A percentile compares a stretch with the other conserved stretches of the same genome.
Evolutionary conservation across 2,113 vertebrate species (phyloP).

Genomic region (Lasiurus borealis): DNA sequence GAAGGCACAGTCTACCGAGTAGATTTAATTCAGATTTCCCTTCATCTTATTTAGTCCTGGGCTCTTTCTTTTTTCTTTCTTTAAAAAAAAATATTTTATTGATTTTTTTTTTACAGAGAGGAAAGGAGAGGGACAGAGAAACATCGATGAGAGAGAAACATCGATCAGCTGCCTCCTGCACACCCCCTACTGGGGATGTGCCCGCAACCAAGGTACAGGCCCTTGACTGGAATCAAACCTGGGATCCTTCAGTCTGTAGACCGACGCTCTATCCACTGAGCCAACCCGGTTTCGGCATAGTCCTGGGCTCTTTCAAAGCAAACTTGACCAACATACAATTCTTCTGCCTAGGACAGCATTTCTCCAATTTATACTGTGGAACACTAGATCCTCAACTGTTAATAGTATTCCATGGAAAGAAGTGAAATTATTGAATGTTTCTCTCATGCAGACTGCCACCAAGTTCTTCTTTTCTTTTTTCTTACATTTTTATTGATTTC

Average conservation of each 20-base stretch:
- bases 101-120: too few species aligned
- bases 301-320: background rate
- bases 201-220: too few species aligned
- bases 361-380: background rate
- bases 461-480: background rate
- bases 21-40: slow-evolving; percentile 60
- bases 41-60: slow-evolving; percentile 20
- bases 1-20: background rate
- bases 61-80: background rate
- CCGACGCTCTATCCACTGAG: too few species aligned
- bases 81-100: too few species aligned
- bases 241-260: too few species aligned
- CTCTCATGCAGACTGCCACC: background rate
- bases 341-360: slow-evolving; percentile 5
- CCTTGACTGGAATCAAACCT: too few species aligned
- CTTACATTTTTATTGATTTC: too few species aligned
- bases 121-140: too few species aligned
- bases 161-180: too few species aligned
- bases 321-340: slow-evolving; percentile 21
- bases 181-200: too few species aligned
- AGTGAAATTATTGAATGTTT: slow-evolving; percentile 13
- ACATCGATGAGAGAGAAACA: too few species aligned
- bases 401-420: background rate
- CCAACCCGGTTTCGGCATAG: too few species aligned
- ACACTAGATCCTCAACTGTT: background rate